Percentiles rank a stretch among this genome's conserved stretches.
These are phyloP conservation scores for Trachymyrmex cornetzi DNA, from an alignment of 1,140 invertebrate species.

Conservation along the genomic window DNA sequence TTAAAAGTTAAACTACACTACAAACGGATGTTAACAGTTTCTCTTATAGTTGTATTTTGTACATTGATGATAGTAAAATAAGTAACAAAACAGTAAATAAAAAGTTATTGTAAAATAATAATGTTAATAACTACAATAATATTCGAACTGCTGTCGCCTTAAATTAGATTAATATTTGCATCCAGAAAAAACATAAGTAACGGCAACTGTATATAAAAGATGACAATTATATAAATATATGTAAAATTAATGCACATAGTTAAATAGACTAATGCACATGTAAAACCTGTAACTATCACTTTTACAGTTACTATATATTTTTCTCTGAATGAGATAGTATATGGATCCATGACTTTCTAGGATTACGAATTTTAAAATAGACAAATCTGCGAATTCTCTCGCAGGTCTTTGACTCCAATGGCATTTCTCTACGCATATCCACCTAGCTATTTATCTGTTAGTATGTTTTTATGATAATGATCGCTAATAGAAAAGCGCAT, in stretches of 20 bases:
- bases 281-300: too few relatives aligned
- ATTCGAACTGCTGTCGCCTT: neutral
- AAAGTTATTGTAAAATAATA: neutral
- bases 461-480: conserved; percentile 56
- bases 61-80: neutral
- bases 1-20: too few relatives aligned
- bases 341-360: too few relatives aligned
- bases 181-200: too few relatives aligned
- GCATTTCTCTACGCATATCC: conserved; percentile 20
- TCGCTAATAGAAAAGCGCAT: conserved; percentile 54
- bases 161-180: neutral
- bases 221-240: too few relatives aligned
- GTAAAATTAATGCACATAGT: too few relatives aligned
- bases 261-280: too few relatives aligned
- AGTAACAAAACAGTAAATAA: neutral
- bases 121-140: neutral
- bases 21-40: neutral
- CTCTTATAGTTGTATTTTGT: neutral
- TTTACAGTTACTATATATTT: too few relatives aligned
- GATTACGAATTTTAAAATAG: neutral
- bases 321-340: too few relatives aligned
- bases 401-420: neutral
- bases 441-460: conserved; percentile 21
- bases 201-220: too few relatives aligned
- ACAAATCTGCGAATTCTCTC: neutral